Evolutionary conservation across 2,113 vertebrate species (phyloP).

Genomic region (Eolophus roseicapilla): DNA sequence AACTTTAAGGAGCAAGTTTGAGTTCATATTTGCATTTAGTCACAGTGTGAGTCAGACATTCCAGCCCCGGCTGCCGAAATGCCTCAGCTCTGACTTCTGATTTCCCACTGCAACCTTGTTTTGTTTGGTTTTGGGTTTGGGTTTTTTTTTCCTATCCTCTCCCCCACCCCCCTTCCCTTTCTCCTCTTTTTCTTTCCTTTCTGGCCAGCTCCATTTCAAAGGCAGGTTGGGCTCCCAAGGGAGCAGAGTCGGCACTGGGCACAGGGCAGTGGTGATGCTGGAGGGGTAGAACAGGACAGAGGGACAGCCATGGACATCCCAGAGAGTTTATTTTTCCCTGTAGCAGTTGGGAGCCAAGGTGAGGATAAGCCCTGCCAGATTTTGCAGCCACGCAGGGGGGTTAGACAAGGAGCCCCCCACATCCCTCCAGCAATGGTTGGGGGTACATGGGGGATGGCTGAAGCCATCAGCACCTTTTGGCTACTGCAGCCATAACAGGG

Average conservation of each 20-base stretch:
- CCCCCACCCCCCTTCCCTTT: neutral
- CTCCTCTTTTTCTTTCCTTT: neutral
- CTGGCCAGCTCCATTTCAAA: accelerated
- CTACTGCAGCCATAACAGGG: accelerated
- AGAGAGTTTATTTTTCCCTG: neutral
- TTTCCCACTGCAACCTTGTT: constrained; percentile 46
- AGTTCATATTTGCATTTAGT: constrained; percentile 69
- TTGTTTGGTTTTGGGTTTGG: neutral
- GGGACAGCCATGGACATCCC: accelerated
- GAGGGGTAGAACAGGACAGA: neutral
- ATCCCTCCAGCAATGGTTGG: accelerated
- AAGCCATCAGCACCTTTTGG: neutral
- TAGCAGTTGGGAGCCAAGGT: neutral
- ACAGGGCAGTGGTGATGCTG: neutral
- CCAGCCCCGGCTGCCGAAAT: constrained; percentile 67
- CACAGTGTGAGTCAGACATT: constrained; percentile 72
- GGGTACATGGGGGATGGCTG: neutral
- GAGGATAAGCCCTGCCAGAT: neutral
- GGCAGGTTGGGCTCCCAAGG: neutral
- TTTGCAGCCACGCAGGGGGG: neutral
- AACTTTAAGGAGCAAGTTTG: neutral
- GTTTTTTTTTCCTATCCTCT: no score
- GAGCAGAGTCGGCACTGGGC: accelerated
- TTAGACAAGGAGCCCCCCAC: neutral
- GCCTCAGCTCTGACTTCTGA: constrained; percentile 69